Percentiles rank a stretch among this genome's conserved stretches.
Evolutionary conservation across 2,797 vertebrate genomes (phyloP).

Genomic region (Acanthornis magna): DNA sequence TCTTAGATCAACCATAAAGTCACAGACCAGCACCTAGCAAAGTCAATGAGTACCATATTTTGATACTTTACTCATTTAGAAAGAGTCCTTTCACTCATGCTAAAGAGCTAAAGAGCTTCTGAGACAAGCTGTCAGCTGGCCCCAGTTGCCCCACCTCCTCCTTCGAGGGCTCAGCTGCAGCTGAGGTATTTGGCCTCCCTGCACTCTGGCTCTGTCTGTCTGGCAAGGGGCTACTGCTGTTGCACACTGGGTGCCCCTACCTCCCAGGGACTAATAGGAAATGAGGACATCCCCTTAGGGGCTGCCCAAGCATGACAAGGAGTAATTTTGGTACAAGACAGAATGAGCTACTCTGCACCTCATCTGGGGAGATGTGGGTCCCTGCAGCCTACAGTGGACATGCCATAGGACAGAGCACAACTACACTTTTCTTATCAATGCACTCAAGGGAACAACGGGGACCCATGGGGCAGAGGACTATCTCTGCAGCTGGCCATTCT

Average conservation of each 20-base stretch:
- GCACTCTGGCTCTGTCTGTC: rapidly evolving
- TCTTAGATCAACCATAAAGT: neutral
- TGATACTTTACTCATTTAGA: neutral
- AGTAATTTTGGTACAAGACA: neutral
- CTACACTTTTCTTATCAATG: rapidly evolving
- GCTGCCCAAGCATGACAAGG: neutral
- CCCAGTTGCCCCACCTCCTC: neutral
- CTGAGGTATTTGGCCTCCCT: neutral
- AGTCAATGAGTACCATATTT: neutral
- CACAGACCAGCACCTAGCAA: neutral
- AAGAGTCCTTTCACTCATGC: too few species aligned
- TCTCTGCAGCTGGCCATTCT: neutral
- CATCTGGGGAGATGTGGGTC: neutral
- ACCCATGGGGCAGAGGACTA: rapidly evolving
- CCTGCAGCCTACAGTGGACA: rapidly evolving
- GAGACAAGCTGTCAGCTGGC: neutral
- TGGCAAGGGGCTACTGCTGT: neutral
- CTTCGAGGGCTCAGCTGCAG: neutral
- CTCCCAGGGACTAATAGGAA: neutral
- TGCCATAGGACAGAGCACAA: neutral
- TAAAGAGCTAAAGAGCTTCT: neutral
- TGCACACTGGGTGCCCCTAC: too few species aligned
- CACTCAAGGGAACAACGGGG: rapidly evolving
- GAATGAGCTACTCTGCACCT: neutral
- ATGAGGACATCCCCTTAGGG: rapidly evolving